A percentile compares a stretch with the other conserved stretches of the same genome.
Evolutionary conservation across 2,797 vertebrate genomes (phyloP).

Genomic region (Micropoecilia bifurca): DNA sequence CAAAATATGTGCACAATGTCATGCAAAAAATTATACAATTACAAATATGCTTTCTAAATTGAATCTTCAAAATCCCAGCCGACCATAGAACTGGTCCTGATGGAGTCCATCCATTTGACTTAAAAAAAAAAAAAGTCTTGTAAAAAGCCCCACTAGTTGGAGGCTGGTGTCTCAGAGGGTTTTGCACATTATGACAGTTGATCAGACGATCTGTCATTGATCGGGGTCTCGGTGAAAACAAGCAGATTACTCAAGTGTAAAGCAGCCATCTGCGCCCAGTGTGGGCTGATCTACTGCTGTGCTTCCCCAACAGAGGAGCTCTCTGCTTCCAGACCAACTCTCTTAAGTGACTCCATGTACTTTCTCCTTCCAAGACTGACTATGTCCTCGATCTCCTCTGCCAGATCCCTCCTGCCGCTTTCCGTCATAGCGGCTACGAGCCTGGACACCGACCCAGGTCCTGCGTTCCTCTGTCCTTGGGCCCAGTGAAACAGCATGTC

Average conservation of each 20-base stretch:
- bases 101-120: constrained; percentile 6
- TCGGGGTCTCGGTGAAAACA: constrained; percentile 35
- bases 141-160: constrained; percentile 12
- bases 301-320: constrained; percentile 48
- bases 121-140: constrained; percentile 1
- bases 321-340: constrained; percentile 86
- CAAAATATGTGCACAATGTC: background rate
- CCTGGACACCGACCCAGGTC: constrained; percentile 77
- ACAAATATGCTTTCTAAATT: background rate
- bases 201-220: constrained; percentile 46
- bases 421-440: constrained; percentile 87
- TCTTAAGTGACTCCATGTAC: constrained; percentile 87
- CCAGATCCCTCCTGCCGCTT: constrained; percentile 89
- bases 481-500: constrained; percentile 96
- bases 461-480: constrained; percentile 78
- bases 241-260: constrained; percentile 55
- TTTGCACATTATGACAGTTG: constrained; percentile 39
- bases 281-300: constrained; percentile 53
- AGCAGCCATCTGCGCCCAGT: constrained; percentile 62
- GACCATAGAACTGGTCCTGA: background rate
- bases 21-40: background rate
- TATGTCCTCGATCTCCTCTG: constrained; percentile 89
- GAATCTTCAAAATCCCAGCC: background rate
- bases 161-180: background rate
- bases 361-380: constrained; percentile 88